phyloP scores from a whole-genome alignment of 1,140 invertebrate species.

The Macrobrachium rosenbergii region DNA sequence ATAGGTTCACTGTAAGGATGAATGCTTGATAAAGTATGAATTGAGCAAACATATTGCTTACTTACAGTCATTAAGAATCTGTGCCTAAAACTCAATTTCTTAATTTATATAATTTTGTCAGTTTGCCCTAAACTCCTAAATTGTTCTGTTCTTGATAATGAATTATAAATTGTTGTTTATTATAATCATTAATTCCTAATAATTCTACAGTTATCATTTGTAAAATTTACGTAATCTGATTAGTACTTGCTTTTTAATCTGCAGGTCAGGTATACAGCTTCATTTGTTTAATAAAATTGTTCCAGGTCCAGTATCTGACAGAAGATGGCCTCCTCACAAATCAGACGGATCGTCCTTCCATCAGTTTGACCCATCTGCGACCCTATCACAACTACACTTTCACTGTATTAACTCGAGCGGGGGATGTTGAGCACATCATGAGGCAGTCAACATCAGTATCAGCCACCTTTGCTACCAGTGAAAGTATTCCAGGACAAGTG shows the following conservation, averaged over 20 bases:
- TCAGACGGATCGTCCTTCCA: constrained; percentile 78
- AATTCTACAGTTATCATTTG: too few relatives aligned
- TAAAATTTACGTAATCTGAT: too few relatives aligned
- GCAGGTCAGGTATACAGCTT: too few relatives aligned
- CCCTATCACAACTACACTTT: constrained; percentile 92
- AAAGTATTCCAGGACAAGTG: constrained; percentile 81
- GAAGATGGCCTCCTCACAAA: constrained; percentile 81
- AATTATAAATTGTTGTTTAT: too few relatives aligned
- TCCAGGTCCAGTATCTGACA: constrained; percentile 79
- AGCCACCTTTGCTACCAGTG: constrained; percentile 84
- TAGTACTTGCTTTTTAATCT: too few relatives aligned
- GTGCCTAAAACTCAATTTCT: background rate
- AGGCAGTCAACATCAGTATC: constrained; percentile 82
- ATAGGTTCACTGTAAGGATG: too few relatives aligned
- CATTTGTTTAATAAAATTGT: background rate
- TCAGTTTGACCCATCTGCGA: constrained; percentile 81
- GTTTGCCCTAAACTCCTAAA: too few relatives aligned
- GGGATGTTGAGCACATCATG: constrained; percentile 81
- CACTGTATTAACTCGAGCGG: constrained; percentile 83
- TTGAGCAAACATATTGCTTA: too few relatives aligned
- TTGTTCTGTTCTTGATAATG: too few relatives aligned
- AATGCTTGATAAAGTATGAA: too few relatives aligned
- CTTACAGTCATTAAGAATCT: too few relatives aligned
- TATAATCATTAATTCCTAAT: too few relatives aligned
- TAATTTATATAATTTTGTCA: background rate